Conservation (phyloP, 2,888 invertebrate genomes). For the Ischnura elegans region DNA sequence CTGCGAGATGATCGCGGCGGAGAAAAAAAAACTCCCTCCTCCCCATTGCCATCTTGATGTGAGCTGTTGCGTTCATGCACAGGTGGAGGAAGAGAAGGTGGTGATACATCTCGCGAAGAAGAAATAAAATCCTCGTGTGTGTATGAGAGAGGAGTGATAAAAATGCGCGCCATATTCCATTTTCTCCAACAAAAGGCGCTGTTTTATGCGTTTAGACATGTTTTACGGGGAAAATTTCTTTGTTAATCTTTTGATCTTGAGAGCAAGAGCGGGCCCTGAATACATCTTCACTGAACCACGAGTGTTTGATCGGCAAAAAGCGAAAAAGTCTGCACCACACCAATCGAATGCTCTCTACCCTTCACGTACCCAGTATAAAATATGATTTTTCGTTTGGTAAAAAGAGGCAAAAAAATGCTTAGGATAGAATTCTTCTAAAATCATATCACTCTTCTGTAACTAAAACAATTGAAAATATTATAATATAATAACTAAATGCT, state of each 20-base stretch:
- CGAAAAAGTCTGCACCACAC: too few species aligned
- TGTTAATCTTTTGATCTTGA: background rate
- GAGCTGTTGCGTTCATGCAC: background rate
- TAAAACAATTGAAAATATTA: too few species aligned
- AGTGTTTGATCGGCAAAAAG: too few species aligned
- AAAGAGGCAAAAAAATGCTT: too few species aligned
- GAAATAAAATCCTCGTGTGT: background rate
- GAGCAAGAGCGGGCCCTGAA: too few species aligned
- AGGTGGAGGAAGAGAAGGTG: background rate
- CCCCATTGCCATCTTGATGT: too few species aligned
- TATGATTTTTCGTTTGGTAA: too few species aligned
- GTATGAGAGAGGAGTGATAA: background rate
- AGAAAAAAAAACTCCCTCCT: background rate
- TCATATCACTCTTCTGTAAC: too few species aligned
- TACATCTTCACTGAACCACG: too few species aligned
- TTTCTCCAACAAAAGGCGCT: background rate
- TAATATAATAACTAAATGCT: background rate
- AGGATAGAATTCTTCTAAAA: too few species aligned
- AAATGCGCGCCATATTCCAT: slow-evolving; percentile 5
- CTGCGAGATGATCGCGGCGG: background rate
- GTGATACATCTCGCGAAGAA: background rate
- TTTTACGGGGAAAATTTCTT: background rate
- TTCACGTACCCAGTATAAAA: too few species aligned
- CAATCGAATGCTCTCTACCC: too few species aligned
- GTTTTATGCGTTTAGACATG: background rate